Evolutionary conservation across 1,140 invertebrate genomes (phyloP).

Genomic region (Caenorhabditis latens): DNA sequence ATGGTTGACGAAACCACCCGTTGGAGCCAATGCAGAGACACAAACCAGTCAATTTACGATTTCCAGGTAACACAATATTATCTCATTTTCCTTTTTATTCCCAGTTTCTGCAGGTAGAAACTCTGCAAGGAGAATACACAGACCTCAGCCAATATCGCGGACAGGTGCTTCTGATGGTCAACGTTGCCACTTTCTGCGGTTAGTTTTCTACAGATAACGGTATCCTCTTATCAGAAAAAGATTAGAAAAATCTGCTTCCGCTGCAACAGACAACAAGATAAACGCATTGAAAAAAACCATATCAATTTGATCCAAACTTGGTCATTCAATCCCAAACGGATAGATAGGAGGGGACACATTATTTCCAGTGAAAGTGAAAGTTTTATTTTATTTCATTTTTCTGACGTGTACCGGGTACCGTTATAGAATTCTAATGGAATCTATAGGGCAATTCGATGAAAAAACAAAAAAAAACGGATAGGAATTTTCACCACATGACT

Average conservation of each 20-base stretch:
- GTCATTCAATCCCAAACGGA: background rate
- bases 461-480: background rate
- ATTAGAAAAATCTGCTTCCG: background rate
- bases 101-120: conserved; percentile 62
- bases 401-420: conserved; percentile 10
- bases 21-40: conserved; percentile 73
- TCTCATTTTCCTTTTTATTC: background rate
- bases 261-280: background rate
- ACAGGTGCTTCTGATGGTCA: conserved; percentile 79
- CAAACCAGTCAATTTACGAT: conserved; percentile 75
- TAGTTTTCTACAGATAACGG: conserved; percentile 47
- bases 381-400: background rate
- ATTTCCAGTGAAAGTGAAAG: conserved; percentile 11
- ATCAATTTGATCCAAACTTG: conserved; percentile 8
- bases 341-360: background rate
- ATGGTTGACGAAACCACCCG: conserved; percentile 77
- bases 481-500: conserved; percentile 5
- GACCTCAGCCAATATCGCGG: conserved; percentile 78
- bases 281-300: background rate
- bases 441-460: background rate
- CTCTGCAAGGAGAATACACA: conserved; percentile 74
- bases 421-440: background rate
- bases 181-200: conserved; percentile 80
- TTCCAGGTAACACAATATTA: conserved; percentile 68
- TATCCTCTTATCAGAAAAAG: background rate